Conservation (phyloP, 2,888 invertebrate species). For the Lymantria monacha region DNA sequence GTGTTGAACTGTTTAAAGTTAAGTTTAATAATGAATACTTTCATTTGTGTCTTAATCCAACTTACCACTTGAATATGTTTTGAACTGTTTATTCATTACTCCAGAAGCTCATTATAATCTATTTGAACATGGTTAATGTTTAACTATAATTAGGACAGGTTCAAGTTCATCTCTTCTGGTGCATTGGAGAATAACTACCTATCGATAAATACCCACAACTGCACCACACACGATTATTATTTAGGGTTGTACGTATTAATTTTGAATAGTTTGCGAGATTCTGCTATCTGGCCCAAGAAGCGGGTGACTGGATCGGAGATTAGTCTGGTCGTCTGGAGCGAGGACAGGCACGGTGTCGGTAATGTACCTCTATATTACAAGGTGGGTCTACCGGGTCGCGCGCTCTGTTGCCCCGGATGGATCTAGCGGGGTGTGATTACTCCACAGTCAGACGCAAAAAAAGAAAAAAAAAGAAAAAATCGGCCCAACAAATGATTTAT, state of each 20-base stretch:
- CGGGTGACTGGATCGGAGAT: too few relatives aligned
- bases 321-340: too few relatives aligned
- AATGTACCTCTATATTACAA: too few relatives aligned
- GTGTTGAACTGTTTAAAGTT: too few relatives aligned
- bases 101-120: not conserved
- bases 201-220: conserved; percentile 34
- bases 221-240: conserved; percentile 29
- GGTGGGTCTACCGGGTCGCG: too few relatives aligned
- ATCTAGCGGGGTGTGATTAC: too few relatives aligned
- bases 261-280: not conserved
- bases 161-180: conserved; percentile 49
- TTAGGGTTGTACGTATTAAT: conserved; percentile 15
- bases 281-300: too few relatives aligned
- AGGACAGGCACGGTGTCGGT: too few relatives aligned
- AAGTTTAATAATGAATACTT: not conserved
- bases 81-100: not conserved
- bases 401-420: too few relatives aligned
- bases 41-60: not conserved
- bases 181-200: conserved; percentile 39
- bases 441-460: too few relatives aligned
- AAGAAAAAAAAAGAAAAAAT: too few relatives aligned
- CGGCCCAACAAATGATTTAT: too few relatives aligned
- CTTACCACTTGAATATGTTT: not conserved
- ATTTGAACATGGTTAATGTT: not conserved
- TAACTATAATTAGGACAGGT: conserved; percentile 34